Conservation (phyloP, 1,140 invertebrate genomes). For the Rhopalosiphum maidis region DNA sequence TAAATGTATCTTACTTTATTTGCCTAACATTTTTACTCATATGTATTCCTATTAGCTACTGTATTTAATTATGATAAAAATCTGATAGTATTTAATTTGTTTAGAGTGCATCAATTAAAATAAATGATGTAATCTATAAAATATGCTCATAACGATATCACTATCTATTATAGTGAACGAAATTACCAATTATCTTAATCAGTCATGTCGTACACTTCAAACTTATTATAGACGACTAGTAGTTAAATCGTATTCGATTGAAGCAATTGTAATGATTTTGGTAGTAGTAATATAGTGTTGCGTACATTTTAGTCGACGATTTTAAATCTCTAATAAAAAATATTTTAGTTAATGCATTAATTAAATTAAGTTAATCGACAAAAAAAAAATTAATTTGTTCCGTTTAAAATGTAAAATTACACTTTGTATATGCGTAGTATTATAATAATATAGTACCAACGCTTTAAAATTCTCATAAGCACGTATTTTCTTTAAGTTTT, state of each 20-base stretch:
- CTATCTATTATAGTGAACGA: neutral
- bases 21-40: neutral
- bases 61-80: neutral
- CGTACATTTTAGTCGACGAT: neutral
- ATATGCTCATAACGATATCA: neutral
- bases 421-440: neutral
- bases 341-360: neutral
- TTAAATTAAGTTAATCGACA: neutral
- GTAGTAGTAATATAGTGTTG: neutral
- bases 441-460: neutral
- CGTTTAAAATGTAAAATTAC: neutral
- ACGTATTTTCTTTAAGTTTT: neutral
- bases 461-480: neutral
- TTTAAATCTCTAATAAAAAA: neutral
- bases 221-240: neutral
- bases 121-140: neutral
- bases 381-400: neutral
- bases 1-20: neutral
- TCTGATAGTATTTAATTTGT: neutral
- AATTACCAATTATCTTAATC: neutral
- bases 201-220: neutral
- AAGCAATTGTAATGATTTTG: neutral
- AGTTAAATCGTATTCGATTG: neutral
- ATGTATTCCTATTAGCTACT: neutral
- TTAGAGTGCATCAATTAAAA: neutral